Base-by-base conservation (phyloP, 2,797 vertebrate species). In the Serranus cabrilla region DNA sequence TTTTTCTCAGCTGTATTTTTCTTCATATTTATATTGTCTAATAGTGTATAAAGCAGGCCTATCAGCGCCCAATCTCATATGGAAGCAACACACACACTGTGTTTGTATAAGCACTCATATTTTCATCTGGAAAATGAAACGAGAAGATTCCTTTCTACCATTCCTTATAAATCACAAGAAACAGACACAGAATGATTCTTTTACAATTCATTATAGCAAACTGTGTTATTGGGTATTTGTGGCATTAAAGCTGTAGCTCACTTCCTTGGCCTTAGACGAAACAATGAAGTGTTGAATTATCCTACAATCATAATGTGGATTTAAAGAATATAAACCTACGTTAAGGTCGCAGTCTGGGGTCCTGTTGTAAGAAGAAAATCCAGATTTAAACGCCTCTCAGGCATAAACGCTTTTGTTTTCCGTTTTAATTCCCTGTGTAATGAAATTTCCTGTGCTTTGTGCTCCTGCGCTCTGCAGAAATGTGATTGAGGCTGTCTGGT, bases 401-500 rank as follows among this genome's bases (percentile, higher is more conserved):
- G n/a, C 51, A 47, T 1, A 18, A 37, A 46, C 17, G 34, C 60
- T 20, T 69, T 78, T 76, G 58, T 69, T 58, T 66, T 11, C 7
- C 9, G 16, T 72, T 79, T 81, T 39, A 69, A 62, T 46, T 18
- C 57, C 7, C 1, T 3, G 40, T 13, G 11, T 43, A 51, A 34
- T 43, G 27, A 52, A 10, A 66, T 60, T 64, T 63, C 71, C 75
- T 76, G 81, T 67, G 76, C 80, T 75, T 78, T 73, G 63, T 77
- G 59, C 17, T 46, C 50, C 69, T 47, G 7, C 27, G n/a, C 34
- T 52, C 12, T 54, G 64, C 17, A 55, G 54, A 49, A 20, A 37
- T 34, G 72, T 43, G 79, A 65, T 49, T 52, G 61, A 54, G 27
- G 63, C 50, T 80, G 84, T 87, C 87, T 86, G 76, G 77, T 65